These are phyloP conservation scores for Cheilosia soror DNA, from an alignment of 2,888 invertebrate genomes.

Conservation along the genomic window DNA sequence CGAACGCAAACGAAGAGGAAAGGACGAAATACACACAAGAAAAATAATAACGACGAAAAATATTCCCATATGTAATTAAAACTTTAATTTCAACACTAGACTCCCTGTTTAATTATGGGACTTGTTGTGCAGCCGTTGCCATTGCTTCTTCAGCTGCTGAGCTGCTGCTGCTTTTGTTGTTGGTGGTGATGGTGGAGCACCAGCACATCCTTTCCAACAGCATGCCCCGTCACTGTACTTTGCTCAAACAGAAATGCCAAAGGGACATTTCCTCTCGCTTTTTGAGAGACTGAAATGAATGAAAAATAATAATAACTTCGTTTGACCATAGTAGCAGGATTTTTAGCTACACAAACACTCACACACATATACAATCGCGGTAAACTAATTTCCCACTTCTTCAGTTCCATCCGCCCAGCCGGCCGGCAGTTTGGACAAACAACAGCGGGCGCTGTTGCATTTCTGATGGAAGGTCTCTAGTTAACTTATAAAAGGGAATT, in stretches of 20 bases:
- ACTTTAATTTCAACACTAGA: conserved; percentile 75
- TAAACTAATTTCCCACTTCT: conserved; percentile 52
- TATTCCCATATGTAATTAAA: conserved; percentile 76
- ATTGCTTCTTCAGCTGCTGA: conserved; percentile 24
- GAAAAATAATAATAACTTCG: conserved; percentile 65
- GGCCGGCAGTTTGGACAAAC: conserved; percentile 13
- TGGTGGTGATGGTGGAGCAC: no score
- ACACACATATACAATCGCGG: conserved; percentile 58
- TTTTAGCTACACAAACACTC: conserved; percentile 23
- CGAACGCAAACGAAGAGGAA: conserved; percentile 58
- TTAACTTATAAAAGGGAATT: conserved; percentile 51
- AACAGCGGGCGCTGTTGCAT: conserved; percentile 59
- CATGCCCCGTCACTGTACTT: conserved; percentile 28
- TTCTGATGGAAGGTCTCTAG: conserved; percentile 50
- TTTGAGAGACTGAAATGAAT: conserved; percentile 8
- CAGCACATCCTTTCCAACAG: conserved; percentile 24
- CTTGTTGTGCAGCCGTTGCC: conserved; percentile 68
- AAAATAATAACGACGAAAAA: conserved; percentile 74
- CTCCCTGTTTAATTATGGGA: conserved; percentile 73
- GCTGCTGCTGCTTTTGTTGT: no score
- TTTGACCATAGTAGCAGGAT: conserved; percentile 60
- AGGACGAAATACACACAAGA: conserved; percentile 62
- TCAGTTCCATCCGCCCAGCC: conserved; percentile 5
- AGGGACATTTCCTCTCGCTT: conserved; percentile 25
- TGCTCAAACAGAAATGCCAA: conserved; percentile 39